Conservation (phyloP, 2,888 invertebrate species). For the Patella caerulea region DNA sequence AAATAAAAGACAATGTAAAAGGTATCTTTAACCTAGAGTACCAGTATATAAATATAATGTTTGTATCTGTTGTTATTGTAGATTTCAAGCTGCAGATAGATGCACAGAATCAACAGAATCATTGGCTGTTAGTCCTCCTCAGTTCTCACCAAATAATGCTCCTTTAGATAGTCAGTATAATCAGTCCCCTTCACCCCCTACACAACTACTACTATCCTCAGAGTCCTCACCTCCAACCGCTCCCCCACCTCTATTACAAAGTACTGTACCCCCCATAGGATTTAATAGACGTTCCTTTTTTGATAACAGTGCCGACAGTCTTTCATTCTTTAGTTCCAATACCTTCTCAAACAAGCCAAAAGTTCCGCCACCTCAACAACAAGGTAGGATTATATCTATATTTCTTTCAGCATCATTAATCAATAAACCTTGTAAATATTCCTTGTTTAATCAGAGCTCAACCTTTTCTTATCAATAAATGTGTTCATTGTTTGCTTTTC, state of each 20-base stretch:
- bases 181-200: constrained; percentile 15
- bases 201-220: constrained; percentile 7
- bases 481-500: no score
- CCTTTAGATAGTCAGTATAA: constrained; percentile 4
- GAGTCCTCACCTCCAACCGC: constrained; percentile 13
- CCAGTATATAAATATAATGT: no score
- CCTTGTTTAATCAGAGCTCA: no score
- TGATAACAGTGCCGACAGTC: constrained; percentile 51
- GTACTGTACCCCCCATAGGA: constrained; percentile 18
- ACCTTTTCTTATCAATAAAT: no score
- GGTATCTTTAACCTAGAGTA: no score
- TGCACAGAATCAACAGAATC: constrained; percentile 7
- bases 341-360: constrained; percentile 47
- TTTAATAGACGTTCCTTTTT: constrained; percentile 25
- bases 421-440: no score
- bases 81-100: constrained; percentile 19
- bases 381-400: not conserved
- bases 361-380: constrained; percentile 23
- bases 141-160: constrained; percentile 16
- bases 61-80: not conserved
- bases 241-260: constrained; percentile 7
- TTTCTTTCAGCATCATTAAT: no score
- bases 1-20: no score
- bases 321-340: constrained; percentile 64
- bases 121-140: constrained; percentile 14